Evolutionary conservation across 2,888 invertebrate genomes (phyloP).

Genomic region (Apomyelois bistriatella): DNA sequence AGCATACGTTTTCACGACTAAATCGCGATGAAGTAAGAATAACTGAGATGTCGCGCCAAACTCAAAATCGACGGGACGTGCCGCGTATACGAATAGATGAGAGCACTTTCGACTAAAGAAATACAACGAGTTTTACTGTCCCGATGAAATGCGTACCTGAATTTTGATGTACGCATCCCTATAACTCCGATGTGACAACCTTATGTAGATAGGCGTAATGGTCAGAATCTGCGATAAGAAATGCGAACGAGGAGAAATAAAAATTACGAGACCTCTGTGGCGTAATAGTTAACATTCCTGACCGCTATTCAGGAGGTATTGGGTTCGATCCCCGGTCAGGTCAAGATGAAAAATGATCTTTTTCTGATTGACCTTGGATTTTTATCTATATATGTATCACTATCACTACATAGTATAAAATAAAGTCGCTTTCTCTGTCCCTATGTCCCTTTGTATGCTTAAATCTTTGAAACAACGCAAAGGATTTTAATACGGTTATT

Average conservation of each 20-base stretch:
- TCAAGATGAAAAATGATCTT: too few relatives aligned
- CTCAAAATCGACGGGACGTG: conserved; percentile 62
- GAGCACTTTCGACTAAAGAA: conserved; percentile 3
- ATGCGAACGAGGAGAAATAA: conserved; percentile 2
- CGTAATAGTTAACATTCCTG: too few relatives aligned
- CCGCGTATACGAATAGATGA: conserved; percentile 25
- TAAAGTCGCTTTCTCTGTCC: too few relatives aligned
- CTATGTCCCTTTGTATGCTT: too few relatives aligned
- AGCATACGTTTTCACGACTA: conserved; percentile 39
- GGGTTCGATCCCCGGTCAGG: too few relatives aligned
- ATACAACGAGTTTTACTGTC: conserved; percentile 15
- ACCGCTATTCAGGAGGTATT: not conserved
- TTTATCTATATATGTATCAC: too few relatives aligned
- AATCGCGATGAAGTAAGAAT: conserved; percentile 47
- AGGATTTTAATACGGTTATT: too few relatives aligned
- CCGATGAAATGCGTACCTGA: conserved; percentile 15
- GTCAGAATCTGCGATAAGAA: not conserved
- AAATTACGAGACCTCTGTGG: conserved; percentile 22
- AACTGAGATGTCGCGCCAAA: conserved; percentile 43
- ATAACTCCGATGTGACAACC: conserved; percentile 6
- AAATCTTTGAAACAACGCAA: too few relatives aligned
- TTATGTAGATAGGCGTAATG: conserved; percentile 6
- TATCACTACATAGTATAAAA: too few relatives aligned
- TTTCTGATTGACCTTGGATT: too few relatives aligned
- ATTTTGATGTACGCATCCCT: conserved; percentile 12